These are phyloP conservation scores for Saxidomus purpurata DNA, from an alignment of 1,140 invertebrate species.

Conservation along the genomic window DNA sequence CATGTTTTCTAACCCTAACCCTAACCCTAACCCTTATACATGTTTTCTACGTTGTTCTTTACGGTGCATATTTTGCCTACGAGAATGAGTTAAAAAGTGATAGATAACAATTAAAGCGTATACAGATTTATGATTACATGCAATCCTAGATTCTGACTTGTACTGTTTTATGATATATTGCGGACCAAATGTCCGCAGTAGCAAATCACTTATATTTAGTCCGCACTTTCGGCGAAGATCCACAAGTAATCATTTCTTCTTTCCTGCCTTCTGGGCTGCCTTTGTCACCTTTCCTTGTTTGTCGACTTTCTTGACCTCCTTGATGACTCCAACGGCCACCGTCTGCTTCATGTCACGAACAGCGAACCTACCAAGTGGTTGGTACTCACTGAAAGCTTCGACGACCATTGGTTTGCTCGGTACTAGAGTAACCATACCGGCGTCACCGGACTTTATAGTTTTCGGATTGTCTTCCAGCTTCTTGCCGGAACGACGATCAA, in stretches of 20 bases:
- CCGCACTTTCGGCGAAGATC: conserved; percentile 38
- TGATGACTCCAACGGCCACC: conserved; percentile 99
- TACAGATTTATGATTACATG: neutral
- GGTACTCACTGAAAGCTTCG: conserved; percentile 99
- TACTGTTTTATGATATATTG: neutral
- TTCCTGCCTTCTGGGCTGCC: conserved; percentile 96
- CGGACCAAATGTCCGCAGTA: neutral
- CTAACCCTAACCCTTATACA: no score
- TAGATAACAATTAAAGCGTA: neutral
- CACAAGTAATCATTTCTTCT: conserved; percentile 79
- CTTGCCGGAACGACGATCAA: conserved; percentile 97
- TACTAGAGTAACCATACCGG: conserved; percentile 94
- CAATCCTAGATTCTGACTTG: neutral
- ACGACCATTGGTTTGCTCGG: conserved; percentile 99
- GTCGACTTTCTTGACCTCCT: conserved; percentile 89
- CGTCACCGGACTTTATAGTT: conserved; percentile 98
- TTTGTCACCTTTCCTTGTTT: conserved; percentile 97
- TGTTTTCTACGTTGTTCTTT: conserved; percentile 32
- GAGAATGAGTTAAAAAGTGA: neutral
- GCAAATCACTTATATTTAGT: neutral
- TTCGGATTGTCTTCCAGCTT: conserved; percentile 88
- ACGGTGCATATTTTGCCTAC: conserved; percentile 10
- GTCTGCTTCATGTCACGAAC: conserved; percentile 99
- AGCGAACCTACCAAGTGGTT: conserved; percentile 98
- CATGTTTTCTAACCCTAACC: no score